Percentiles rank a stretch among this genome's conserved stretches.
phyloP scores from a whole-genome alignment of 2,797 vertebrate genomes.

The Notamacropus eugenii region DNA sequence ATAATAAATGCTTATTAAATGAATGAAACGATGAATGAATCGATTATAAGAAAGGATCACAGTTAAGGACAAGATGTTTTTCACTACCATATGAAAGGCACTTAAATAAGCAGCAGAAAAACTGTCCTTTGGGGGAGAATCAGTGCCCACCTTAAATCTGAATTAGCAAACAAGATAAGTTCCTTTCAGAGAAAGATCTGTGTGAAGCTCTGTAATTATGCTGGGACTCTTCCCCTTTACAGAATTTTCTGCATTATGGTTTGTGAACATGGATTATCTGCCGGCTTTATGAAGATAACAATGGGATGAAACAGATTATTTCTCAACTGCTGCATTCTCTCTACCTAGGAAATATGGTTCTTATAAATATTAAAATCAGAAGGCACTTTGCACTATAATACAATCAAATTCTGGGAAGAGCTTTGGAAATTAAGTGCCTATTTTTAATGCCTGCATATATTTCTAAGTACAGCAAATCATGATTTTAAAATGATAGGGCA shows the following conservation, averaged over 20 bases:
- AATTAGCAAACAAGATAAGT: slow-evolving; percentile 34
- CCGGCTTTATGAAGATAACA: slow-evolving; percentile 31
- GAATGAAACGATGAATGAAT: not conserved
- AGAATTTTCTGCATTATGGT: slow-evolving; percentile 14
- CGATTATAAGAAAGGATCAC: not conserved
- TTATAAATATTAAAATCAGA: slow-evolving; percentile 67
- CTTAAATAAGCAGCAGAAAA: not conserved
- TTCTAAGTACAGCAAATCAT: slow-evolving; percentile 77
- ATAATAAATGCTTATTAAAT: not conserved
- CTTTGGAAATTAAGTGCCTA: slow-evolving; percentile 65
- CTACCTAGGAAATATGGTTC: slow-evolving; percentile 45
- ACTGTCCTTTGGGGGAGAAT: no score
- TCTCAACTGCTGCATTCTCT: slow-evolving; percentile 65
- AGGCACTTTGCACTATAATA: slow-evolving; percentile 64
- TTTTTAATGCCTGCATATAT: slow-evolving; percentile 52
- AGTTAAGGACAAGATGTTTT: not conserved
- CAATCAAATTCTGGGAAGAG: slow-evolving; percentile 30
- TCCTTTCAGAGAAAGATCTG: slow-evolving; percentile 43
- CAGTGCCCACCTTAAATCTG: not conserved
- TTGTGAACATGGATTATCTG: slow-evolving; percentile 29
- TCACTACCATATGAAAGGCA: not conserved
- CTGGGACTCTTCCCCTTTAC: not conserved
- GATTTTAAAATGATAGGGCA: slow-evolving; percentile 74
- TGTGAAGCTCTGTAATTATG: not conserved
- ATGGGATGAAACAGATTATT: slow-evolving; percentile 27